Conservation (phyloP, 2,797 vertebrate genomes). For the Rhinoraja longicauda region DNA sequence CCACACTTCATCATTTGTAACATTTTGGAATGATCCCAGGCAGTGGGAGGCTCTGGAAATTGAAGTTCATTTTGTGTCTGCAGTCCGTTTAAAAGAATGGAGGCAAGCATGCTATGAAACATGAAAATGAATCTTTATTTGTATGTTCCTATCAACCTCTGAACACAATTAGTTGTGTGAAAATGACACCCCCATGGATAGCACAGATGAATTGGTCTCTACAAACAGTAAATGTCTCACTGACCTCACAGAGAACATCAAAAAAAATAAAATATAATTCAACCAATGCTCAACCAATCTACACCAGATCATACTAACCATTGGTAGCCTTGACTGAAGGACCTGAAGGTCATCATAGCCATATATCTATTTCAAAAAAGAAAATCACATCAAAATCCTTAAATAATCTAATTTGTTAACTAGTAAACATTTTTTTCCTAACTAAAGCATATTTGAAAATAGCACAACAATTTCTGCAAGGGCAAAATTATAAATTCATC, state of each 20-base stretch:
- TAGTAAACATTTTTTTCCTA: not conserved
- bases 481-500: not conserved
- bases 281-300: not conserved
- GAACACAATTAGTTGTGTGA: not conserved
- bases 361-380: conserved; percentile 75
- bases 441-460: not conserved
- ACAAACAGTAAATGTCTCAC: not conserved
- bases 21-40: too few relatives aligned
- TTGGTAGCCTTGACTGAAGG: conserved; percentile 85
- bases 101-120: not conserved
- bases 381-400: conserved; percentile 21
- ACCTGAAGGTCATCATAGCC: conserved; percentile 94
- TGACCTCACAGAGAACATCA: not conserved
- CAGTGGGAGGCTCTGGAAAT: too few relatives aligned
- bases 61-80: not conserved
- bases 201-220: not conserved
- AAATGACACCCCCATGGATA: not conserved
- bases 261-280: not conserved
- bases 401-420: not conserved
- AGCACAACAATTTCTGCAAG: not conserved
- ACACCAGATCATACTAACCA: conserved; percentile 66
- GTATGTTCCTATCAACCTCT: not conserved
- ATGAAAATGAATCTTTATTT: not conserved
- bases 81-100: not conserved
- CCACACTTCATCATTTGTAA: too few relatives aligned